Percentiles rank a stretch among this genome's conserved stretches.
phyloP scores from a whole-genome alignment of 2,797 vertebrate genomes.

The Fratercula arctica region DNA sequence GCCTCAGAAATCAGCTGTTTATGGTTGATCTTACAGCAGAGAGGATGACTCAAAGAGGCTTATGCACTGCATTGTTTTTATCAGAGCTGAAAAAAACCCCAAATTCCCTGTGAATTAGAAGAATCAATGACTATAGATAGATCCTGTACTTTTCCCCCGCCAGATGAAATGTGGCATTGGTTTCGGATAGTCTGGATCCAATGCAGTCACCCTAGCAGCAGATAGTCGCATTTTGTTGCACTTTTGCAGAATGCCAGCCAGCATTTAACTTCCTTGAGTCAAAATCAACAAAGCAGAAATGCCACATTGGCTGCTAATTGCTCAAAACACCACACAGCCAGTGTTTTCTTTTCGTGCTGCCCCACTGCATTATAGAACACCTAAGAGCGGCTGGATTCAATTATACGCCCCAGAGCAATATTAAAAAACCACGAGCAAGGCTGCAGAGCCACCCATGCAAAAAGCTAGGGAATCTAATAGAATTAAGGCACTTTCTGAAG shows the following conservation, averaged over 20 bases:
- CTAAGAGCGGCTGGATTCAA: neutral
- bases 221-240: neutral
- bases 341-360: neutral
- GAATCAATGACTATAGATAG: constrained; percentile 21
- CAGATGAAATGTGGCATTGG: neutral
- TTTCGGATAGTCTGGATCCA: neutral
- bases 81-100: constrained; percentile 12
- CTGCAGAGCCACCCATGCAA: neutral
- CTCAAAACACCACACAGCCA: neutral
- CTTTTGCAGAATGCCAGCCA: neutral
- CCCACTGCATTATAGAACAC: neutral
- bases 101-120: constrained; percentile 38
- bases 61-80: constrained; percentile 47
- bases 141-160: neutral
- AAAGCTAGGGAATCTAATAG: neutral
- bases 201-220: neutral
- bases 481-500: constrained; percentile 13
- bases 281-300: constrained; percentile 4
- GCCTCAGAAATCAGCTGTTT: constrained; percentile 57
- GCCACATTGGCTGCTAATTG: neutral
- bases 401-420: neutral
- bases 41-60: constrained; percentile 60
- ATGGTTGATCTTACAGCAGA: constrained; percentile 36
- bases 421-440: neutral
- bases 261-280: neutral